These are phyloP conservation scores for Peromyscus eremicus DNA, from an alignment of 2,797 vertebrate genomes.

Conservation along the genomic window DNA sequence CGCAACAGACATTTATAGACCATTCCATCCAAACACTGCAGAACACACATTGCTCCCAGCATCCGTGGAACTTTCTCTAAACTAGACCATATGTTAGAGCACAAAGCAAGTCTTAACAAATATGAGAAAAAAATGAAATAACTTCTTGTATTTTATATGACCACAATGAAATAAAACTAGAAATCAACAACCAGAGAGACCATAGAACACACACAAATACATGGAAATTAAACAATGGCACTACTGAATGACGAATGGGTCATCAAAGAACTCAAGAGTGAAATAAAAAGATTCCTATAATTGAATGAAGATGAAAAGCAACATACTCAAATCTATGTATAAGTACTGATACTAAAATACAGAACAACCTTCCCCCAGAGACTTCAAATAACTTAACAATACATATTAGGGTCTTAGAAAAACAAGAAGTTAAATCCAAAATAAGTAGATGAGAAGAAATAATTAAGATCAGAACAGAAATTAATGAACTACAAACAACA, in stretches of 20 bases:
- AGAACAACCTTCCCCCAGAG: no score
- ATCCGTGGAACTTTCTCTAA: not conserved
- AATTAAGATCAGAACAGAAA: not conserved
- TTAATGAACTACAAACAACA: no score
- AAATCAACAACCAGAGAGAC: not conserved
- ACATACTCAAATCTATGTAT: not conserved
- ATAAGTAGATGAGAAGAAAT: not conserved
- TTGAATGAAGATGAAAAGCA: not conserved
- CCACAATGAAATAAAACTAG: not conserved
- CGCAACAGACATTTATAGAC: not conserved
- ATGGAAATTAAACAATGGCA: not conserved
- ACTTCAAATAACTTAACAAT: not conserved
- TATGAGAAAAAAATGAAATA: not conserved
- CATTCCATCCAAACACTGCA: not conserved
- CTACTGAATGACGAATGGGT: not conserved
- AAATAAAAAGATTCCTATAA: not conserved
- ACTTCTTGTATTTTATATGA: not conserved
- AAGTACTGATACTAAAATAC: not conserved
- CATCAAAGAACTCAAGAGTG: not conserved
- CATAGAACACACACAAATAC: not conserved
- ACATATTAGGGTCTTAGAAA: not conserved
- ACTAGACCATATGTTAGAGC: not conserved
- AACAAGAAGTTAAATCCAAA: not conserved
- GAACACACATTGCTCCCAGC: not conserved
- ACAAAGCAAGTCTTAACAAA: not conserved